phyloP scores from a whole-genome alignment of 2,888 invertebrate genomes.

The Icerya purchasi region DNA sequence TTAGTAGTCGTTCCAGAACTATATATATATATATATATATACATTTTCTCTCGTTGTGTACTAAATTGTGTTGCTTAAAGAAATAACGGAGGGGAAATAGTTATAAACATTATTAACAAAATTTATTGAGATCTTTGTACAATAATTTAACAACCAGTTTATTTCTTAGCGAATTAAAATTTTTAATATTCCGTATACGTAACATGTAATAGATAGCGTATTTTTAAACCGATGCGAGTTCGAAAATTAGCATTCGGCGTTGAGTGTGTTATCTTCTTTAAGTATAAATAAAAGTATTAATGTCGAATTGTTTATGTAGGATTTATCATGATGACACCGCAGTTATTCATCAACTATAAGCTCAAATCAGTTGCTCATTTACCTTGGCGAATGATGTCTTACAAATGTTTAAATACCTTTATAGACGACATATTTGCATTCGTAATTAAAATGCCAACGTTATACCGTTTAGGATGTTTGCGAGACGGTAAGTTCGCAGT shows the following conservation, averaged over 20 bases:
- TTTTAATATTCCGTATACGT: too few species aligned
- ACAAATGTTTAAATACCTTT: conserved; percentile 97
- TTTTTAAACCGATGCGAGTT: background rate
- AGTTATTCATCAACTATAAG: conserved; percentile 98
- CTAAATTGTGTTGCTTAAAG: too few species aligned
- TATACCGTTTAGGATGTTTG: conserved; percentile 94
- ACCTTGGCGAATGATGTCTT: conserved; percentile 99
- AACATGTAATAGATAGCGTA: background rate
- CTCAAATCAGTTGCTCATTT: conserved; percentile 96
- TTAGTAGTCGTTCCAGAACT: too few species aligned
- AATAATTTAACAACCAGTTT: too few species aligned
- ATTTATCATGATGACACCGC: conserved; percentile 99
- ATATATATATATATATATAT: too few species aligned
- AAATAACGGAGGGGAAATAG: too few species aligned
- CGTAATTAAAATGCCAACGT: conserved; percentile 98
- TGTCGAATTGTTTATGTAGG: conserved; percentile 38
- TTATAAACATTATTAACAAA: too few species aligned
- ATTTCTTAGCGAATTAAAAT: too few species aligned
- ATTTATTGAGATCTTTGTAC: too few species aligned
- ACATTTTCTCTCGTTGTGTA: too few species aligned
- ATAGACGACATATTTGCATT: conserved; percentile 99
- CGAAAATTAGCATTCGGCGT: background rate
- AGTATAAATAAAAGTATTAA: too few species aligned
- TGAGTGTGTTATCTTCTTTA: too few species aligned
- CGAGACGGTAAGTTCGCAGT: conserved; percentile 60